A percentile compares a stretch with the other conserved stretches of the same genome.
These are phyloP conservation scores for Perithous albicinctus DNA, from an alignment of 2,888 invertebrate genomes.

Conservation along the genomic window DNA sequence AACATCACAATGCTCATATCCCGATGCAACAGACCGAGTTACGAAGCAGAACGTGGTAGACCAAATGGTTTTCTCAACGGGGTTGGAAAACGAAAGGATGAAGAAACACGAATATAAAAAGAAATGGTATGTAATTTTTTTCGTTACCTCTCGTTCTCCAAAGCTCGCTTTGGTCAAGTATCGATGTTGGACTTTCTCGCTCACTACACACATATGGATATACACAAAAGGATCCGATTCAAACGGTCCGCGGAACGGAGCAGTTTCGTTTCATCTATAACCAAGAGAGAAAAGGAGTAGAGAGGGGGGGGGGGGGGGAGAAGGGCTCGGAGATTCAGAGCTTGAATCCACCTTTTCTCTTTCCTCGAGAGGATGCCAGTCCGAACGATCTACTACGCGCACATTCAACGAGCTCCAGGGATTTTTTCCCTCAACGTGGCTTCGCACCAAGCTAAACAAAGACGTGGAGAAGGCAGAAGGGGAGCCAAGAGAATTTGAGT, in stretches of 20 bases:
- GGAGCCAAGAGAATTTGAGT: conserved; percentile 20
- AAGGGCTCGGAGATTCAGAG: conserved; percentile 9
- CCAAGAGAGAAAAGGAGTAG: neutral
- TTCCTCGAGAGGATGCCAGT: conserved; percentile 8
- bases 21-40: neutral
- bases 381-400: conserved; percentile 30
- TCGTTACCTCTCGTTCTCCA: neutral
- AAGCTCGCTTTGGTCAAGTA: conserved; percentile 1
- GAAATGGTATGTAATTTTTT: neutral
- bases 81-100: neutral
- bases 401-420: conserved; percentile 34
- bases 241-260: conserved; percentile 15
- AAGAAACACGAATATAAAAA: neutral
- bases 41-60: conserved; percentile 4
- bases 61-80: neutral
- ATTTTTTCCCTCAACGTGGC: conserved; percentile 19
- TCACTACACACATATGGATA: neutral
- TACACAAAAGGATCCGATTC: neutral
- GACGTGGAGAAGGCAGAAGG: conserved; percentile 1
- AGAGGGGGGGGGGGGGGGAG: neutral
- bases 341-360: conserved; percentile 24
- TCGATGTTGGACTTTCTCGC: neutral
- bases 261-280: conserved; percentile 36
- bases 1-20: conserved; percentile 6
- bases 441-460: conserved; percentile 16